phyloP scores from a whole-genome alignment of 2,888 invertebrate genomes.

The Tetranychus truncatus region DNA sequence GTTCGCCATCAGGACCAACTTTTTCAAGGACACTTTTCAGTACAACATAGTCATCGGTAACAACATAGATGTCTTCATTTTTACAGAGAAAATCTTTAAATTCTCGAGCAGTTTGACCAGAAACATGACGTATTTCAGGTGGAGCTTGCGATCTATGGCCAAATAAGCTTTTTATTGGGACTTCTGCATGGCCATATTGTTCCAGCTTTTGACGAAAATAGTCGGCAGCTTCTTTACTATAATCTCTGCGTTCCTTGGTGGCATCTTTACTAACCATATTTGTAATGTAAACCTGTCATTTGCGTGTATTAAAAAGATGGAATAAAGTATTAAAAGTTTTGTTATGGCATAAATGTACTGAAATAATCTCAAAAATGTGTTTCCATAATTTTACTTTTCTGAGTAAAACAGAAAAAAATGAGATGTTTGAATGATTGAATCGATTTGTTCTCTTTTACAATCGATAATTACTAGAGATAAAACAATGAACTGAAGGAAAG shows the following conservation, averaged over 20 bases:
- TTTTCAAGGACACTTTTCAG: slow-evolving; percentile 38
- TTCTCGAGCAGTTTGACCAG: slow-evolving; percentile 79
- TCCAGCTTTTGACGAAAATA: slow-evolving; percentile 88
- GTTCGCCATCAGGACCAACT: slow-evolving; percentile 25
- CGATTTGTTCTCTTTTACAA: too few relatives aligned
- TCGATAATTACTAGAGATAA: neutral
- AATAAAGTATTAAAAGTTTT: neutral
- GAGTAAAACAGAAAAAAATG: too few relatives aligned
- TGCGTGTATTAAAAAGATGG: neutral
- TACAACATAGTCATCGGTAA: slow-evolving; percentile 61
- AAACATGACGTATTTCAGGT: slow-evolving; percentile 87
- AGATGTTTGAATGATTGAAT: too few relatives aligned
- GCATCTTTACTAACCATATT: slow-evolving; percentile 19
- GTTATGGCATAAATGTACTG: neutral
- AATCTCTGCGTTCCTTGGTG: slow-evolving; percentile 42
- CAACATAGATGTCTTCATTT: slow-evolving; percentile 65
- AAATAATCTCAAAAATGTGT: too few relatives aligned
- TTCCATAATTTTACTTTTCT: too few relatives aligned
- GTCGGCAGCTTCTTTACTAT: slow-evolving; percentile 87
- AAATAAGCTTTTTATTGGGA: slow-evolving; percentile 83
- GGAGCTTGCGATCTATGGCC: slow-evolving; percentile 71
- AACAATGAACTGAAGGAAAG: neutral
- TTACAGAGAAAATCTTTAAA: slow-evolving; percentile 71
- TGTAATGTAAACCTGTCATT: slow-evolving; percentile 20
- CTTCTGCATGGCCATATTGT: slow-evolving; percentile 88